A percentile compares a stretch with the other conserved stretches of the same genome.
Evolutionary conservation across 23 tunicate species (phyloP).

Genomic region (Styela clava): DNA sequence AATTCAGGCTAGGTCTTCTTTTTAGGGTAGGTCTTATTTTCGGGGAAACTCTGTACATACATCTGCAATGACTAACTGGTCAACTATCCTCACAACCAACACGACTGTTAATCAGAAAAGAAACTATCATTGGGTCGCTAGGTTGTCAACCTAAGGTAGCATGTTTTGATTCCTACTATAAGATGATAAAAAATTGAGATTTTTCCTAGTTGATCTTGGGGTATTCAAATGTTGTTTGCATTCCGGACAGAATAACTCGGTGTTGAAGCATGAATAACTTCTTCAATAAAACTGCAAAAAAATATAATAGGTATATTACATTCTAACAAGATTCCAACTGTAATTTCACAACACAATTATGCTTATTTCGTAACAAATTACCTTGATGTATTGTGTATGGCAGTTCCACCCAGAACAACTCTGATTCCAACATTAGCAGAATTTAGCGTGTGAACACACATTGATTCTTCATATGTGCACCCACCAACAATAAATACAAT

Average conservation of each 20-base stretch:
- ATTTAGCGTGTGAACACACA: slow-evolving; percentile 58
- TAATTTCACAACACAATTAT: background rate
- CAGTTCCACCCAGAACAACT: slow-evolving; percentile 76
- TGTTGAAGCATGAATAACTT: slow-evolving; percentile 6
- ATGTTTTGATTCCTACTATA: too few relatives aligned
- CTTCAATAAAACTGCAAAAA: background rate
- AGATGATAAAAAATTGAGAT: too few relatives aligned
- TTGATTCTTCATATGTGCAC: slow-evolving; percentile 92
- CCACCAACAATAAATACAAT: slow-evolving; percentile 96
- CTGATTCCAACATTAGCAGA: slow-evolving; percentile 46
- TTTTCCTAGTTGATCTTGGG: too few relatives aligned
- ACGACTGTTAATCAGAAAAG: too few relatives aligned
- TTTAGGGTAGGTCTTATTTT: too few relatives aligned
- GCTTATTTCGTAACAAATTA: background rate
- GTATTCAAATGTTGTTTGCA: background rate
- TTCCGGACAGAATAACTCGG: slow-evolving; percentile 3
- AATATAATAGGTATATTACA: background rate
- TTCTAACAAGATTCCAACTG: too few relatives aligned
- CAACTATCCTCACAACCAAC: too few relatives aligned
- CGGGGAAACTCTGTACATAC: too few relatives aligned
- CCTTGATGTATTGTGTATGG: slow-evolving; percentile 51
- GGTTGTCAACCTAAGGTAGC: too few relatives aligned
- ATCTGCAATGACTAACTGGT: too few relatives aligned
- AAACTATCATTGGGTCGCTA: too few relatives aligned
- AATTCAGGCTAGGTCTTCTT: too few relatives aligned